Conservation (phyloP, 2,888 invertebrate species). For the Ectemnius cavifrons region DNA sequence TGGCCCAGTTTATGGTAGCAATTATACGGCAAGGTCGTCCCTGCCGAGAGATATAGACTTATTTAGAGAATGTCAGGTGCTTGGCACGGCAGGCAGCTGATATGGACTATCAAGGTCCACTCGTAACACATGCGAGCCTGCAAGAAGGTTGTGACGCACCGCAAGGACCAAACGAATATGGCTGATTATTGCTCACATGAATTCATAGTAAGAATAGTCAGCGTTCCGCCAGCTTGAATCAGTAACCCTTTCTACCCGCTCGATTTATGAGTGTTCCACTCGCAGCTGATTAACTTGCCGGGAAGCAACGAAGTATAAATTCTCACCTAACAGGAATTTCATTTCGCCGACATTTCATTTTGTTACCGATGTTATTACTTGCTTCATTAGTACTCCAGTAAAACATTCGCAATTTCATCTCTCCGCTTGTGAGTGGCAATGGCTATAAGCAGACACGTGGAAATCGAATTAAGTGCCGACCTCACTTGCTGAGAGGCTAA, state of each 20-base stretch:
- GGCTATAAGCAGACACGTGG: too few relatives aligned
- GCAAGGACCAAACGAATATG: conserved; percentile 29
- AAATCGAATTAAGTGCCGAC: too few relatives aligned
- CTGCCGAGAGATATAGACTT: conserved; percentile 48
- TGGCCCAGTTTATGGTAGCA: conserved; percentile 10
- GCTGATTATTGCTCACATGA: conserved; percentile 41
- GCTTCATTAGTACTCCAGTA: too few relatives aligned
- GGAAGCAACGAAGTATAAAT: not conserved
- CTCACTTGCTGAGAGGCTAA: too few relatives aligned
- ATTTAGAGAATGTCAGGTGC: conserved; percentile 55
- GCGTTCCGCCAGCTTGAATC: not conserved
- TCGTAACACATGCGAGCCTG: conserved; percentile 19
- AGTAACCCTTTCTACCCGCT: not conserved
- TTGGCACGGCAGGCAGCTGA: conserved; percentile 50
- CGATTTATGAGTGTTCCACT: not conserved
- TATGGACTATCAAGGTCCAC: conserved; percentile 29
- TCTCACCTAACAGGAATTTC: not conserved
- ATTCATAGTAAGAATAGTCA: conserved; percentile 29
- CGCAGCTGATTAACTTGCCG: not conserved
- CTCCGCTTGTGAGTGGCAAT: too few relatives aligned
- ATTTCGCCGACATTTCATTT: too few relatives aligned
- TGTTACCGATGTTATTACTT: too few relatives aligned
- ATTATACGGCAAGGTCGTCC: conserved; percentile 43
- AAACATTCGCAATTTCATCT: not conserved
- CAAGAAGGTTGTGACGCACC: not conserved